Evolutionary conservation across 2,113 vertebrate species (phyloP), one percentile per base, ranked within the genome.

Genomic region (Orthonyx spaldingii): DNA sequence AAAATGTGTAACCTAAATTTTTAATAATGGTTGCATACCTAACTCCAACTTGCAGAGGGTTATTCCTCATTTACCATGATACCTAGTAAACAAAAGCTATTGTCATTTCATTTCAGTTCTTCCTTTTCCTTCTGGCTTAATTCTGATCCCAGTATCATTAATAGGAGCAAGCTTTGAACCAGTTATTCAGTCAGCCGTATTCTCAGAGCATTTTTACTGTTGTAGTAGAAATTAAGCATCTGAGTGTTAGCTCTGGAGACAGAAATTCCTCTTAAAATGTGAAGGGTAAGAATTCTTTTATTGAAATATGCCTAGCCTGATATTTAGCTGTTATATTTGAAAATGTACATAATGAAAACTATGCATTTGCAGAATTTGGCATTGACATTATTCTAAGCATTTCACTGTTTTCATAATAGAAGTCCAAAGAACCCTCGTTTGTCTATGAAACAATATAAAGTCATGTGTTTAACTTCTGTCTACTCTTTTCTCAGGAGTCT

Each of bases 401-500:
- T 46, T 88, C 10, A 5, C 0, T 69, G 3, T 74, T 93, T 93
- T 92, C 27, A 15, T 68, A 23, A 47, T 33, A 84, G 59, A 70
- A 92, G 63, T 75, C 15, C 39, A 14, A 49, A 41, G 46, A 85
- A 41, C 5, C 10, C 8, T 68, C 1, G 0, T 30, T 23, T 86
- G 33, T 28, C 75, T 90, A 56, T 83, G 66, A 76, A 69, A 23
- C 32, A 35, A 24, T 90, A 33, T 37, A 12, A 74, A 70, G 27
- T 15, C 3, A 23, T 12, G 1, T 84, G 16, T 80, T 91, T 85
- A 77, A 83, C 41, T 74, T 84, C 47, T 77, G 2, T 57, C n/a
- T 22, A n/a, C 96, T 87, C 90, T 97, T 97, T 95, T 96, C 81
- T 97, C 96, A 99, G 99, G 97, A 96, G 39, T 71, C 94, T 59